A percentile compares a stretch with the other conserved stretches of the same genome.
These are phyloP conservation scores for Tridacna gigas DNA, from an alignment of 2,888 invertebrate genomes.

Conservation along the genomic window DNA sequence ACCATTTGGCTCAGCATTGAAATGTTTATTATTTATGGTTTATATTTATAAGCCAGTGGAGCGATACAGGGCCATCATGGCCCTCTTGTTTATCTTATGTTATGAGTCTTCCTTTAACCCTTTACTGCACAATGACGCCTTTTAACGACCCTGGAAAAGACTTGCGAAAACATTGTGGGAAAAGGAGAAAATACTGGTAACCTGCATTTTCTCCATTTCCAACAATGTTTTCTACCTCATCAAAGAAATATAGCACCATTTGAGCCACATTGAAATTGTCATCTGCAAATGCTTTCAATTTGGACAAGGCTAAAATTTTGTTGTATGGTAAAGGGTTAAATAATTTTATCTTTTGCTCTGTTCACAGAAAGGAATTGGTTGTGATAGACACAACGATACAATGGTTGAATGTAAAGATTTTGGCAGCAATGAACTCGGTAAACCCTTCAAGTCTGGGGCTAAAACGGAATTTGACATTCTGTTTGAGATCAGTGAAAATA, in stretches of 20 bases:
- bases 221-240: neutral
- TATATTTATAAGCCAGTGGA: too few relatives aligned
- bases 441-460: constrained; percentile 66
- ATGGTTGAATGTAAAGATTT: constrained; percentile 74
- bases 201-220: neutral
- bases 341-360: neutral
- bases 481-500: constrained; percentile 59
- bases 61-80: too few relatives aligned
- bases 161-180: neutral
- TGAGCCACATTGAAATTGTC: too few relatives aligned
- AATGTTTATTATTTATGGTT: too few relatives aligned
- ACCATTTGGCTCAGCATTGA: too few relatives aligned
- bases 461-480: constrained; percentile 61
- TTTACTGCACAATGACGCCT: too few relatives aligned
- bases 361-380: constrained; percentile 63
- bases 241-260: too few relatives aligned
- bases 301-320: too few relatives aligned
- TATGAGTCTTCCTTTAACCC: too few relatives aligned
- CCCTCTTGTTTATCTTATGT: too few relatives aligned
- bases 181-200: neutral
- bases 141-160: neutral
- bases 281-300: too few relatives aligned
- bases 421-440: constrained; percentile 66
- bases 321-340: too few relatives aligned
- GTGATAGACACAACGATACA: constrained; percentile 57